These are phyloP conservation scores for Musca vetustissima DNA, from an alignment of 1,140 invertebrate genomes.

Conservation along the genomic window DNA sequence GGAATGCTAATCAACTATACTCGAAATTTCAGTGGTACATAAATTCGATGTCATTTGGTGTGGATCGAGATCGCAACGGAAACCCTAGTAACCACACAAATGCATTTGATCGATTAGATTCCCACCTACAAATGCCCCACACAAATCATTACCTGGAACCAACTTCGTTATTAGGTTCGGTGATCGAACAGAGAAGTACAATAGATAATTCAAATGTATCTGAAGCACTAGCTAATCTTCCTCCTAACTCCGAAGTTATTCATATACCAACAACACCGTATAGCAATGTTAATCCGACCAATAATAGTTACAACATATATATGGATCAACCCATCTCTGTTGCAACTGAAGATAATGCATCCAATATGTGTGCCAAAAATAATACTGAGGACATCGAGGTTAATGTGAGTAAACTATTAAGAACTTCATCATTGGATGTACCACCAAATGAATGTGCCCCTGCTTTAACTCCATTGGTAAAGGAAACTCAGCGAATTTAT, in stretches of 20 bases:
- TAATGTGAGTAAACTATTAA: constrained; percentile 47
- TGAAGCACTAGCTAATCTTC: constrained; percentile 58
- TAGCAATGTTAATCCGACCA: constrained; percentile 1
- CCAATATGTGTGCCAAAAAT: constrained; percentile 33
- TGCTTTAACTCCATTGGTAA: constrained; percentile 25
- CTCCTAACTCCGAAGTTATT: constrained; percentile 59
- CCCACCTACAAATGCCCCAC: constrained; percentile 30
- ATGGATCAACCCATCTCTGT: constrained; percentile 44
- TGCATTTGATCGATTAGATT: constrained; percentile 35
- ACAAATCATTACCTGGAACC: constrained; percentile 50
- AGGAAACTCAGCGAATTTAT: constrained; percentile 41
- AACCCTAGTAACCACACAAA: constrained; percentile 37
- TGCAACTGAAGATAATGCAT: constrained; percentile 56
- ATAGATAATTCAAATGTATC: constrained; percentile 48
- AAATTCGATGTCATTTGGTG: constrained; percentile 56
- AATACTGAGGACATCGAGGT: too few species aligned
- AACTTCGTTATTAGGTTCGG: constrained; percentile 28
- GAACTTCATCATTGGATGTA: constrained; percentile 53
- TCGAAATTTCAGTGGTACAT: constrained; percentile 85
- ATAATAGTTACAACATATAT: constrained; percentile 38
- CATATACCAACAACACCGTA: constrained; percentile 40
- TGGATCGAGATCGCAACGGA: constrained; percentile 27
- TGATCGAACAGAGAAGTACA: constrained; percentile 41
- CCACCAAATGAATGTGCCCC: constrained; percentile 56
- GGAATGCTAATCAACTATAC: constrained; percentile 87